Evolutionary conservation across 2,888 invertebrate genomes (phyloP).

Genomic region (Byasa hedistus): DNA sequence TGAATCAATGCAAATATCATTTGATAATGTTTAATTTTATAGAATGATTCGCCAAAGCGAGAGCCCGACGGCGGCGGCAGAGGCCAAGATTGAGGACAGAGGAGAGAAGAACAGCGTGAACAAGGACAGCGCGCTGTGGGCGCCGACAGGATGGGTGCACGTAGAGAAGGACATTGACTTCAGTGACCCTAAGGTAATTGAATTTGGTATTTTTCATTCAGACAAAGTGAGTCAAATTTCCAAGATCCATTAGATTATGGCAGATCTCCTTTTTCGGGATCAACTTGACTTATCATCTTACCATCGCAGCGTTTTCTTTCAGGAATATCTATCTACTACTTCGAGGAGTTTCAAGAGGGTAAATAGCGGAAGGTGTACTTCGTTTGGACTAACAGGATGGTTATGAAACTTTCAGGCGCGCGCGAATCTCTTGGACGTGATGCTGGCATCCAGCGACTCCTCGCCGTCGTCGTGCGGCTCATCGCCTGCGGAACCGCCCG

Average conservation of each 20-base stretch:
- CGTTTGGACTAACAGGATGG: too few species aligned
- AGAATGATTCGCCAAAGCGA: constrained; percentile 76
- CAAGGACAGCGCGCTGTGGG: constrained; percentile 84
- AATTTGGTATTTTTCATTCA: too few species aligned
- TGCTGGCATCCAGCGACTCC: constrained; percentile 87
- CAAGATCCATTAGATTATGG: too few species aligned
- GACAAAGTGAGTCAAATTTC: too few species aligned
- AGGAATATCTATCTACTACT: too few species aligned
- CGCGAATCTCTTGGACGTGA: constrained; percentile 87
- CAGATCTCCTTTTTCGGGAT: too few species aligned
- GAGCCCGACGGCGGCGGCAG: constrained; percentile 43
- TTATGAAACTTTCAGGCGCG: constrained; percentile 78
- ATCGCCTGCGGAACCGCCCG: constrained; percentile 71
- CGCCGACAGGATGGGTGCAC: constrained; percentile 89
- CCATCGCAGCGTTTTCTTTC: too few species aligned
- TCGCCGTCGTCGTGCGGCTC: constrained; percentile 84
- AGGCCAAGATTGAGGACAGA: constrained; percentile 43
- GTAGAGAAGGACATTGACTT: constrained; percentile 88
- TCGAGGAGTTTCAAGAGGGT: too few species aligned
- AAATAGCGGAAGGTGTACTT: too few species aligned
- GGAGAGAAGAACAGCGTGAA: constrained; percentile 44
- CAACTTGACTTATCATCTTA: too few species aligned
- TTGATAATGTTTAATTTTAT: constrained; percentile 15
- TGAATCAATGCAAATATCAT: too few species aligned
- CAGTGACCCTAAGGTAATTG: constrained; percentile 86